Evolutionary conservation across 2,888 invertebrate genomes (phyloP).

Genomic region (Ctenicera cuprea): DNA sequence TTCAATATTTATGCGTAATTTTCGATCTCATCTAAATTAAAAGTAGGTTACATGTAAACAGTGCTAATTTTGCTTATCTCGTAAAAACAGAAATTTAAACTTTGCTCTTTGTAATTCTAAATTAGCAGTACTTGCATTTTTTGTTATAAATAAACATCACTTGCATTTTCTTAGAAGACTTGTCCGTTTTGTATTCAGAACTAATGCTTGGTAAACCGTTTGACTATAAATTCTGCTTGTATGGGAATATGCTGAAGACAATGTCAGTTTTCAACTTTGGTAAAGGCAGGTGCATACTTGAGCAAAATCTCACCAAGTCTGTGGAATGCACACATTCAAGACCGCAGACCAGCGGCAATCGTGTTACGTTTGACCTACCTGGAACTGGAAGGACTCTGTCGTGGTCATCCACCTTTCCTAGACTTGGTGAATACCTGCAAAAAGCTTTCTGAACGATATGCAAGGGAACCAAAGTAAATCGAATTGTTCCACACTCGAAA

Average conservation of each 20-base stretch:
- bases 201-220: neutral
- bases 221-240: neutral
- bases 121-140: neutral
- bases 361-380: conserved; percentile 56
- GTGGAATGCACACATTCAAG: conserved; percentile 41
- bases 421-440: conserved; percentile 16
- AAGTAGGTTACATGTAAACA: conserved; percentile 1
- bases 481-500: too few relatives aligned
- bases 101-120: conserved; percentile 11
- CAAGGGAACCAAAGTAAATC: too few relatives aligned
- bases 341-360: conserved; percentile 43
- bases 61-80: conserved; percentile 1
- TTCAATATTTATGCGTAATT: too few relatives aligned
- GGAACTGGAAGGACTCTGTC: conserved; percentile 59
- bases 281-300: conserved; percentile 24
- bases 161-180: conserved; percentile 25
- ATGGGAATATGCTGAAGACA: conserved; percentile 9
- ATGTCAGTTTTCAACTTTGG: conserved; percentile 3
- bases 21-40: neutral
- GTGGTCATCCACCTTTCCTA: conserved; percentile 43
- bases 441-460: conserved; percentile 5
- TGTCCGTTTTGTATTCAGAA: conserved; percentile 7
- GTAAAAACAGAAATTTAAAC: neutral
- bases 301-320: conserved; percentile 31
- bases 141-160: neutral